phyloP scores from a whole-genome alignment of 64 coral and sea anemone species.

The Platygyra sinensis region DNA sequence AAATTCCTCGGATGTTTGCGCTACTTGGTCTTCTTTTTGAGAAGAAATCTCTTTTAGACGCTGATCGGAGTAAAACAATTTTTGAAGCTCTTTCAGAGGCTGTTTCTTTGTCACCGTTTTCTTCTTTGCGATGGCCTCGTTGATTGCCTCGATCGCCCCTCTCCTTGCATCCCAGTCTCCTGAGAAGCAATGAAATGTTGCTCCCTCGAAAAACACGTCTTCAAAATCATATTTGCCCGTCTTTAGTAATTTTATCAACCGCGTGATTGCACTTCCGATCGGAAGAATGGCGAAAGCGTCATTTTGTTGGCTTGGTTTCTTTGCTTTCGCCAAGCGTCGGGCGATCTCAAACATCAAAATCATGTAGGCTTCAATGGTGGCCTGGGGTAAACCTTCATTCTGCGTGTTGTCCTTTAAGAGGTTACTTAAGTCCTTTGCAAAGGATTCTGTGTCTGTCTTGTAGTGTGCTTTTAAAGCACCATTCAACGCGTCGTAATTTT shows the following conservation, averaged over 20 bases:
- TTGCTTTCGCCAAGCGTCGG: background rate
- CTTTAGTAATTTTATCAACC: background rate
- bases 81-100: too few species aligned
- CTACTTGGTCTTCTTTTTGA: too few species aligned
- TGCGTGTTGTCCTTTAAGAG: background rate
- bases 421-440: background rate
- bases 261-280: background rate
- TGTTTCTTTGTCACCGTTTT: too few species aligned
- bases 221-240: background rate
- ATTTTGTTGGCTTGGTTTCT: background rate
- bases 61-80: too few species aligned
- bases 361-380: constrained; percentile 13
- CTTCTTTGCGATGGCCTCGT: background rate
- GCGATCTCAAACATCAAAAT: constrained; percentile 15
- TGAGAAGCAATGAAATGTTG: constrained; percentile 1
- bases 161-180: background rate
- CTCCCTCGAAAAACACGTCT: background rate
- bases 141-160: background rate
- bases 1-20: too few species aligned
- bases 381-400: background rate
- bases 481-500: too few species aligned
- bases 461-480: background rate
- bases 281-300: background rate
- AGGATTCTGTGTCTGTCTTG: background rate
- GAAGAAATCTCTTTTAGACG: too few species aligned